phyloP scores from a whole-genome alignment of 2,113 vertebrate genomes.

The Sorex araneus region DNA sequence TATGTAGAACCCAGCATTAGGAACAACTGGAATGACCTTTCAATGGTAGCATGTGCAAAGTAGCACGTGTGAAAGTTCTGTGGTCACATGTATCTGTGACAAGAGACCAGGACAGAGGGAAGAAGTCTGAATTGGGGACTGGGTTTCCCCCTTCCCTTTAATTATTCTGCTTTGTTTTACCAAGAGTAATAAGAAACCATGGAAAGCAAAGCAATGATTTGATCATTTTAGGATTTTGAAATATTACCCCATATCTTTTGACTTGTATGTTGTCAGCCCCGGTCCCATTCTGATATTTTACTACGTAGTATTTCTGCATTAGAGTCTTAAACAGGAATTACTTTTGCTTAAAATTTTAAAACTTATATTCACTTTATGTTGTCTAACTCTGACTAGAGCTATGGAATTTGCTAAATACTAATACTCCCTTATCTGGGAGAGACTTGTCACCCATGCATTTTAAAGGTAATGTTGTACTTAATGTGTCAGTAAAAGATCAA shows the following conservation, averaged over 20 bases:
- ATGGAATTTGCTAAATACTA: slow-evolving; percentile 30
- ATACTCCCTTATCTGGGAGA: neutral
- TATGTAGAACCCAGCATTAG: neutral
- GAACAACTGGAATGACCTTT: neutral
- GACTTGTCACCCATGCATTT: neutral
- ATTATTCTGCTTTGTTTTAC: neutral
- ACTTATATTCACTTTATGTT: neutral
- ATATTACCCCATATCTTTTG: neutral
- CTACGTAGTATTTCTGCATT: neutral
- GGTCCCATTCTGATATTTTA: neutral
- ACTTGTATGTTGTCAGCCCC: neutral
- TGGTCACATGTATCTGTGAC: neutral
- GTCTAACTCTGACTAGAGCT: neutral
- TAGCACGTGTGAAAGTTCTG: neutral
- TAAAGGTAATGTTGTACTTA: slow-evolving; percentile 53
- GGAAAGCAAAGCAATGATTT: neutral
- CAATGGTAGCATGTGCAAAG: neutral
- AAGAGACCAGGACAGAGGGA: neutral
- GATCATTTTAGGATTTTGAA: neutral
- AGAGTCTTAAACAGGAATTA: neutral
- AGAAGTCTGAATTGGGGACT: neutral
- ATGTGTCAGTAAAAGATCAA: neutral
- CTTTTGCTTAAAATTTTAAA: neutral
- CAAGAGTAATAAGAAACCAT: neutral
- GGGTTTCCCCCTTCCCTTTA: neutral